Evolutionary conservation across 2,113 vertebrate species (phyloP).

Genomic region (Tautogolabrus adspersus): DNA sequence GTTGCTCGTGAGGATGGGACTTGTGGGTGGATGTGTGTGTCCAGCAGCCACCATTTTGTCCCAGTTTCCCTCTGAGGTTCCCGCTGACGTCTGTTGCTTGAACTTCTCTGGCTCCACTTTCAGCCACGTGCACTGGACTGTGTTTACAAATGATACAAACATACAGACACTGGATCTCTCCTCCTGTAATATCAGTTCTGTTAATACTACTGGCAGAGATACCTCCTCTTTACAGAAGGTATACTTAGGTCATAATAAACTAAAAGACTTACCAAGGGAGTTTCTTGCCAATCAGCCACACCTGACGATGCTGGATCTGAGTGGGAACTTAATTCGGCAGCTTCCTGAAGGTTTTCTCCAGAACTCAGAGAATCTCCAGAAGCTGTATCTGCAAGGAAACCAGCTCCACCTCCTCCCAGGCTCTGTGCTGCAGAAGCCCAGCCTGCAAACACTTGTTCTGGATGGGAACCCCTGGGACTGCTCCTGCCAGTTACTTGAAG

Average conservation of each 20-base stretch:
- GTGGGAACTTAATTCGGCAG: slow-evolving; percentile 82
- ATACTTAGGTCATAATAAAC: slow-evolving; percentile 84
- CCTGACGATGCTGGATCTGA: slow-evolving; percentile 85
- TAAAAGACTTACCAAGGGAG: slow-evolving; percentile 79
- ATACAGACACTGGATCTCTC: slow-evolving; percentile 87
- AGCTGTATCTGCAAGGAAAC: slow-evolving; percentile 84
- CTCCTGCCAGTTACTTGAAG: slow-evolving; percentile 83
- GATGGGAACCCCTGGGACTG: slow-evolving; percentile 88
- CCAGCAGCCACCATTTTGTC: slow-evolving; percentile 72
- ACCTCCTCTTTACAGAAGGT: slow-evolving; percentile 76
- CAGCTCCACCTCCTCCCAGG: slow-evolving; percentile 78
- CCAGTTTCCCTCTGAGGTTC: slow-evolving; percentile 69
- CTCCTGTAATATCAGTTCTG: slow-evolving; percentile 79
- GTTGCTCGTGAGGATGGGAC: slow-evolving; percentile 34
- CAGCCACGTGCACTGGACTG: slow-evolving; percentile 80
- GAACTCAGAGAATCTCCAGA: slow-evolving; percentile 78
- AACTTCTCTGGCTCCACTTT: slow-evolving; percentile 88
- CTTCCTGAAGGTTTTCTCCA: slow-evolving; percentile 85
- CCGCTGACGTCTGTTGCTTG: slow-evolving; percentile 83
- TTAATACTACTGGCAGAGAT: slow-evolving; percentile 43
- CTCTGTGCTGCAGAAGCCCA: slow-evolving; percentile 78
- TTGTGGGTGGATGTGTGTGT: slow-evolving; percentile 79
- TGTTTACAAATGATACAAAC: slow-evolving; percentile 71
- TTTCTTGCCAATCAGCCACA: slow-evolving; percentile 83
- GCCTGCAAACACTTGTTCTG: slow-evolving; percentile 82